phyloP scores from a whole-genome alignment of 1,140 invertebrate species.

The Tetramorium simillimum region DNA sequence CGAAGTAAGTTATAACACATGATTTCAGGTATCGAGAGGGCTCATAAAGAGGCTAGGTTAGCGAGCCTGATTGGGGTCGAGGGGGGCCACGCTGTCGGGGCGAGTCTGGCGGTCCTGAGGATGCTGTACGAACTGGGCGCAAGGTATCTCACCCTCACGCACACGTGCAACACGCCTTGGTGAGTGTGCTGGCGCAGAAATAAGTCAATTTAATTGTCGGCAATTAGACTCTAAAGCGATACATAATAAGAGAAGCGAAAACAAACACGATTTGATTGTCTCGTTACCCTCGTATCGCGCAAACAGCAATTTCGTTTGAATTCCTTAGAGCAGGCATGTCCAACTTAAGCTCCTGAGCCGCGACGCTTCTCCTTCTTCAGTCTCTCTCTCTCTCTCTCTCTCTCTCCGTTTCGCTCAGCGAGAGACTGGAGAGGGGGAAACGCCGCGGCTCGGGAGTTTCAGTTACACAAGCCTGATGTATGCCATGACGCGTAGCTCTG shows the following conservation, averaged over 20 bases:
- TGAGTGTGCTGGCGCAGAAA: conserved; percentile 82
- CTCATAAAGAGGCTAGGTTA: conserved; percentile 88
- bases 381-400: too few relatives aligned
- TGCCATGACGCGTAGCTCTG: too few relatives aligned
- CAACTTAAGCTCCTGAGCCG: too few relatives aligned
- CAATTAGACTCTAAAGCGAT: neutral
- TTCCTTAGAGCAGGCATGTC: neutral
- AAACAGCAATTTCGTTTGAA: conserved; percentile 19
- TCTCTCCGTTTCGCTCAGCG: too few relatives aligned
- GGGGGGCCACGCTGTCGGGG: conserved; percentile 93
- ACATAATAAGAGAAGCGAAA: neutral
- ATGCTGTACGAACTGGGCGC: conserved; percentile 94
- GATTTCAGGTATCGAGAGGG: conserved; percentile 88
- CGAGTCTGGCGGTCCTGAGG: conserved; percentile 91
- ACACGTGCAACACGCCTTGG: conserved; percentile 95
- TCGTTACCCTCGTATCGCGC: conserved; percentile 3
- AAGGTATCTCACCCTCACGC: conserved; percentile 93
- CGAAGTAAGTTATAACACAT: conserved; percentile 56
- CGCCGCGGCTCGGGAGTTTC: too few relatives aligned
- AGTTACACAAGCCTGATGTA: too few relatives aligned
- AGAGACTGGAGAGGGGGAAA: too few relatives aligned
- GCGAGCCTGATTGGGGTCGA: conserved; percentile 92
- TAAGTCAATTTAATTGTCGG: conserved; percentile 38
- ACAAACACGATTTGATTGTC: neutral
- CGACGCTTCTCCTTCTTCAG: too few relatives aligned